Conservation (phyloP, 2,113 vertebrate genomes). For the Bubo scandiacus region DNA sequence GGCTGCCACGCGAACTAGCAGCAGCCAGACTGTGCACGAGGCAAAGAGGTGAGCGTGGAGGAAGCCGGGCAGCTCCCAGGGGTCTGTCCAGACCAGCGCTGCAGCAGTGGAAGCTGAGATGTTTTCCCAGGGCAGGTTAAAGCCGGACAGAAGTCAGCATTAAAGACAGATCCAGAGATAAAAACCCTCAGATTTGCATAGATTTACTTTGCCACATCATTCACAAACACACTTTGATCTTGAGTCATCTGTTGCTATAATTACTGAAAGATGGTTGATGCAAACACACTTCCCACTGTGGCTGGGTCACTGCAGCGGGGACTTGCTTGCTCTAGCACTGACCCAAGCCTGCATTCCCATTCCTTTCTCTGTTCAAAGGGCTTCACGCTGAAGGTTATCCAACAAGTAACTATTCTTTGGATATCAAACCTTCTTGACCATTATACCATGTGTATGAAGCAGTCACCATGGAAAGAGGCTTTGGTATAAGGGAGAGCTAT, state of each 20-base stretch:
- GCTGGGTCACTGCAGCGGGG: conserved; percentile 6
- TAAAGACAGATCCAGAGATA: conserved; percentile 56
- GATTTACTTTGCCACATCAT: conserved; percentile 34
- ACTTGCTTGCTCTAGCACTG: background rate
- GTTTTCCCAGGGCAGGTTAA: conserved; percentile 27
- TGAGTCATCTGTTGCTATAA: conserved; percentile 54
- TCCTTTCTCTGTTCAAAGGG: background rate
- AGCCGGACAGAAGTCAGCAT: conserved; percentile 45
- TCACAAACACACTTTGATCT: conserved; percentile 53
- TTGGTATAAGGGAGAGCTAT: background rate
- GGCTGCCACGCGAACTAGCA: background rate
- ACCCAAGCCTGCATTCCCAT: background rate
- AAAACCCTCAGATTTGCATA: background rate
- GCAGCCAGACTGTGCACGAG: fast-evolving
- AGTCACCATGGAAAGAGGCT: background rate
- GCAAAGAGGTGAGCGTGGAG: background rate
- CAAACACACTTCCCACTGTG: conserved; percentile 11
- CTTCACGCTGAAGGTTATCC: background rate
- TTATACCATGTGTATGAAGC: background rate
- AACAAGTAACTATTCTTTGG: background rate
- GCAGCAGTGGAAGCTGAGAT: background rate
- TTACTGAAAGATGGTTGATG: conserved; percentile 23
- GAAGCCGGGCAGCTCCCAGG: background rate
- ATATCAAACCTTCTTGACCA: background rate
- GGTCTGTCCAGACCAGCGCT: background rate